Evolutionary conservation across 2,797 vertebrate genomes (phyloP), one percentile per base, ranked within the genome.

Genomic region (Monodelphis domestica): DNA sequence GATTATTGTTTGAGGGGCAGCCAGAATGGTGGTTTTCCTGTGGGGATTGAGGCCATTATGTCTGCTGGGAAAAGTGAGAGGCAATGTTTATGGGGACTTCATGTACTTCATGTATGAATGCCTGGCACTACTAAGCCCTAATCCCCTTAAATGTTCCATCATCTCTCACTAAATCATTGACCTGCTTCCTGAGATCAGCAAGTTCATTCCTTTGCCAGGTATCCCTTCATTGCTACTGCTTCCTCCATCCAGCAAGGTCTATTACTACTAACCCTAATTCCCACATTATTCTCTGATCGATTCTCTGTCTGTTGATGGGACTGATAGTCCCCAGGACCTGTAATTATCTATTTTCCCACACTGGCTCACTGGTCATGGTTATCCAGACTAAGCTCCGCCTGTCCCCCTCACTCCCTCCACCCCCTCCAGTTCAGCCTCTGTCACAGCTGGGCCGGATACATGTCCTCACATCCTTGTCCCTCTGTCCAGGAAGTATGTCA

Each of bases 371-470:
- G 38, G 38, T 45, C 70, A 26, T 24, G n/a, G 63, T 78, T 38
- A 78, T 45, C 17, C 63, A 78, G 63, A 84, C 70, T 45, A 84
- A 84, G 70, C 38, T 50, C 70, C 21, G 2, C 70, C 70, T 50
- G 9, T 84, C 70, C 38, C 70, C 38, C 70, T 84, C 70, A 26
- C 38, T 84, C 10, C 70, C 70, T 21, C 63, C 17, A 78, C 70
- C 29, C 87, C 7, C 17, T 53, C 28, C 53, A 53, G 29, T 52
- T 88, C 14, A 30, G 52, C 30, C 50, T 88, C 87, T 88, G 87
- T 53, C 87, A 84, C 87, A 88, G 87, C 87, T 88, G 87, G 87
- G 87, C 87, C 87, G 87, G 87, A 88, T 88, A 53, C 53, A 53
- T 88, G 87, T 52, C 50, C 50, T 51, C 87, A 70, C 15, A 70